Evolutionary conservation across 1,140 invertebrate species (phyloP), one percentile per base, ranked within the genome.

Genomic region (Popillia japonica): DNA sequence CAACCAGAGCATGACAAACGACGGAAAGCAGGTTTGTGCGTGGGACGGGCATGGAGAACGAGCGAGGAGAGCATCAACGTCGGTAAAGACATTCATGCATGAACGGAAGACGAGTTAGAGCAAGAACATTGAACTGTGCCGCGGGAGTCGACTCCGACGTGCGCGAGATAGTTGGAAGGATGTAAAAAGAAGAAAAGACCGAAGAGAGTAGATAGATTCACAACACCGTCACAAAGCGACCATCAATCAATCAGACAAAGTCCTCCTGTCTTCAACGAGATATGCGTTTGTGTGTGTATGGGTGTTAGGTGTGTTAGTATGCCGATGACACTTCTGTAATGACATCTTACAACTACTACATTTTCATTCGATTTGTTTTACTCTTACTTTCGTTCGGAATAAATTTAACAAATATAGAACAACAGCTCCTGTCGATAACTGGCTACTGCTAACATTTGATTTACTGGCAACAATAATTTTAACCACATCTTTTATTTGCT

Each of bases 201-300:
- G 48, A n/a, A 55, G 48, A 17, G 48, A 55, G 14, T 14, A 17
- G 48, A 55, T 55, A 55, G 48, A 55, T 55, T 17, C 40, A 44
- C 48, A 76, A 61, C 59, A 76, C 17, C 48, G 48, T 61, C 75
- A 59, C 34, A 55, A 48, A 59, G 75, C 75, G 42, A 34, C 75
- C 48, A 76, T 76, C 75, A 64, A 76, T 76, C 75, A 76, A 76
- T 76, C 75, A 76, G 75, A 40, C 59, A 23, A 76, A 76, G 75
- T 61, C 75, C 48, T 64, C 20, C 44, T 55, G 75, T 55, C 75
- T 44, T 59, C 48, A 48, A 59, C 48, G 59, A 34, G 17, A 59
- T 23, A 14, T 55, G 75, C 20, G 22, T 23, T 6, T n/a, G 48
- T 55, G 17, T 55, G 48, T 55, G 48, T 55, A 17, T 55, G 17